Evolutionary conservation across 2,888 invertebrate species (phyloP).

Genomic region (Prosopocoilus inquinatus): DNA sequence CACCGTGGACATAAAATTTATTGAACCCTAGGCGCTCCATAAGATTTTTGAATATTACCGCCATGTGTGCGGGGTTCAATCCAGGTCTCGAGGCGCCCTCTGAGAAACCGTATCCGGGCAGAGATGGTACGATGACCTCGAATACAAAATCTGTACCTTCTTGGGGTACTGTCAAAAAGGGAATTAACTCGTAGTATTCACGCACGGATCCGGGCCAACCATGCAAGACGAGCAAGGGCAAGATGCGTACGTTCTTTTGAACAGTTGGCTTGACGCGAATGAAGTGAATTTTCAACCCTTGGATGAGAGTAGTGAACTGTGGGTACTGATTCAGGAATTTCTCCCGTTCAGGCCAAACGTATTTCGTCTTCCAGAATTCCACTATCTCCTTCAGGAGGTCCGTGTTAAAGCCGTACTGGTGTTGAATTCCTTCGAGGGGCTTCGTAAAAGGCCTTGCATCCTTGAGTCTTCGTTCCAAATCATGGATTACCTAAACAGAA

Average conservation of each 20-base stretch:
- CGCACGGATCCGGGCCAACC: conserved; percentile 89
- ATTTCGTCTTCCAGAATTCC: conserved; percentile 74
- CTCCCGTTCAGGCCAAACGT: conserved; percentile 66
- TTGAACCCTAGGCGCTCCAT: conserved; percentile 68
- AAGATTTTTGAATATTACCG: conserved; percentile 63
- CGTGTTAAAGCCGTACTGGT: conserved; percentile 80
- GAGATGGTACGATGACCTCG: conserved; percentile 60
- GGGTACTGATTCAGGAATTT: conserved; percentile 61
- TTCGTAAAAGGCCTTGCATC: conserved; percentile 44
- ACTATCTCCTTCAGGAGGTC: conserved; percentile 65
- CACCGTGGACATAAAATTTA: conserved; percentile 71
- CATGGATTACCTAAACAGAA: conserved; percentile 50
- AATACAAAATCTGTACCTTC: conserved; percentile 54
- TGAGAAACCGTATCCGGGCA: conserved; percentile 55
- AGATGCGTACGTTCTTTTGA: conserved; percentile 42
- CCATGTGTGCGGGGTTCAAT: conserved; percentile 56
- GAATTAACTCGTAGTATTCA: conserved; percentile 80
- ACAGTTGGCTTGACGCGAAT: conserved; percentile 58
- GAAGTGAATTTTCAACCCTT: conserved; percentile 70
- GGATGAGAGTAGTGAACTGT: conserved; percentile 69
- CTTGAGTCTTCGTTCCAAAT: conserved; percentile 57
- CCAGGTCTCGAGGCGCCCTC: conserved; percentile 59
- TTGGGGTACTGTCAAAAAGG: conserved; percentile 59
- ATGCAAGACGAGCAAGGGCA: conserved; percentile 73
- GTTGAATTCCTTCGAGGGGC: conserved; percentile 67